These are phyloP conservation scores for Cheirogaleus medius DNA, from an alignment of 2,113 vertebrate species.

Conservation along the genomic window DNA sequence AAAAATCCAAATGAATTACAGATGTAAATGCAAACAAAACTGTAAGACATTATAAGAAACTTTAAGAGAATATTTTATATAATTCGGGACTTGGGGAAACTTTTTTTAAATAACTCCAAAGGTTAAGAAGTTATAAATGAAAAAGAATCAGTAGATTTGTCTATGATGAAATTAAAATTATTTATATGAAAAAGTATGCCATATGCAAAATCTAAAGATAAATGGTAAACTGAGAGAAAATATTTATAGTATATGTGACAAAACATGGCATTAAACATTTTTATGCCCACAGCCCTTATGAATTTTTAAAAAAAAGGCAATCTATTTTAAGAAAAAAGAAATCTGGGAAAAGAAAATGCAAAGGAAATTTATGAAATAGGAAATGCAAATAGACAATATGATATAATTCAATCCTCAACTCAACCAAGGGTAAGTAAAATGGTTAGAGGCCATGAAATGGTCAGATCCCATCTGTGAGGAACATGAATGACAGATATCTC, in stretches of 20 bases:
- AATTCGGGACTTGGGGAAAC: background rate
- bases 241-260: background rate
- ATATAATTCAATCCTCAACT: background rate
- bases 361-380: background rate
- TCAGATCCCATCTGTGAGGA: background rate
- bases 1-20: conserved; percentile 6
- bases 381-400: background rate
- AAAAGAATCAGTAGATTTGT: background rate
- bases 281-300: background rate
- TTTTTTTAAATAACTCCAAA: conserved; percentile 20
- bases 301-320: background rate
- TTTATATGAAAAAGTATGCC: background rate
- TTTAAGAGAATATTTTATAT: background rate
- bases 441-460: background rate
- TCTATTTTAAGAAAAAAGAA: background rate
- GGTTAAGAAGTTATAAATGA: background rate
- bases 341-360: background rate
- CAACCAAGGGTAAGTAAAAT: background rate
- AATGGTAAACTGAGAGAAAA: background rate
- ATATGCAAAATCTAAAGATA: conserved; percentile 34
- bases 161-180: conserved; percentile 9
- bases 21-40: conserved; percentile 38
- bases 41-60: conserved; percentile 27
- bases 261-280: background rate
- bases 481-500: background rate